Percentiles rank a stretch among this genome's conserved stretches.
Conservation (phyloP, 2,113 vertebrate genomes). For the Varanus salvator region DNA sequence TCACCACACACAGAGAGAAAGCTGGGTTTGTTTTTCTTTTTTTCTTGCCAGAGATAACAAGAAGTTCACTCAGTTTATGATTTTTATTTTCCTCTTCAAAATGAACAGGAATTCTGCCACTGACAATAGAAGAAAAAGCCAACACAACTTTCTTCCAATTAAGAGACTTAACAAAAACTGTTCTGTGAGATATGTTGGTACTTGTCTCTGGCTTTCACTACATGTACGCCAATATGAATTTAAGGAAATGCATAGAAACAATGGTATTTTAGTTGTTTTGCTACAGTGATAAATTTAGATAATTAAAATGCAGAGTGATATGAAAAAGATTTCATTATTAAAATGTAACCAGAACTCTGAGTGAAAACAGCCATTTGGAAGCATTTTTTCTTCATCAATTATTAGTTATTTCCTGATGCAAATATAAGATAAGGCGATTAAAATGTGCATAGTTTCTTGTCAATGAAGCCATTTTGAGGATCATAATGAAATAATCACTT, state of each 20-base stretch:
- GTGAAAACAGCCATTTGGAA: constrained; percentile 77
- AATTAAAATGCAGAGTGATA: constrained; percentile 79
- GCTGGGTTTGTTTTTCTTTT: background rate
- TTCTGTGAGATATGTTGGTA: constrained; percentile 25
- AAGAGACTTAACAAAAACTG: constrained; percentile 42
- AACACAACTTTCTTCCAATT: constrained; percentile 28
- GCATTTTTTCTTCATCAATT: constrained; percentile 80
- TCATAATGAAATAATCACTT: constrained; percentile 87
- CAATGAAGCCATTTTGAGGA: constrained; percentile 78
- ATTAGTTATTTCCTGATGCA: constrained; percentile 84
- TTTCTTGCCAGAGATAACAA: background rate
- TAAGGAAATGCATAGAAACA: constrained; percentile 61
- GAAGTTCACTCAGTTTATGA: background rate
- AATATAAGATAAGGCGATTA: constrained; percentile 81
- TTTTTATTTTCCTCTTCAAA: background rate
- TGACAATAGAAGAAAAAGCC: background rate
- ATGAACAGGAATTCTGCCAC: background rate
- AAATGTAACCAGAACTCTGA: constrained; percentile 74
- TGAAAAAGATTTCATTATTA: constrained; percentile 76
- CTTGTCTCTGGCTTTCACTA: constrained; percentile 45
- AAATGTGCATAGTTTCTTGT: constrained; percentile 79
- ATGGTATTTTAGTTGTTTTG: constrained; percentile 33
- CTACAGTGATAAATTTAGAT: constrained; percentile 60
- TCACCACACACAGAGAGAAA: background rate
- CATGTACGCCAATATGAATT: constrained; percentile 33